A percentile compares a stretch with the other conserved stretches of the same genome.
Evolutionary conservation across 2,888 invertebrate genomes (phyloP).

Genomic region (Erebia ligea): DNA sequence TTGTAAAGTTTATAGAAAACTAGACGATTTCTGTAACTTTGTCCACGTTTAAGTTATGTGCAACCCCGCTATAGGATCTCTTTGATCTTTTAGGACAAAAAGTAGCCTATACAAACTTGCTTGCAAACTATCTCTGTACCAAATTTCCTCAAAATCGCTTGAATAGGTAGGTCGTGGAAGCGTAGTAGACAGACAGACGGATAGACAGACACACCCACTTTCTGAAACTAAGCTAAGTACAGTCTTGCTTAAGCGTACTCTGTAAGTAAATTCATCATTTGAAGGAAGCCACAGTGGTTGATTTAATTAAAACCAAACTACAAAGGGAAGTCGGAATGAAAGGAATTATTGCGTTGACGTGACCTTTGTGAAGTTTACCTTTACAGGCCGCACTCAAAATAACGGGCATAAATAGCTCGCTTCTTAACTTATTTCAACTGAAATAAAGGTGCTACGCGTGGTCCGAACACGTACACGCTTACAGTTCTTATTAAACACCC

Average conservation of each 20-base stretch:
- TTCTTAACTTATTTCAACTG: slow-evolving; percentile 12
- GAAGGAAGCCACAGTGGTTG: slow-evolving; percentile 2
- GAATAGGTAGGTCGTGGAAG: too few species aligned
- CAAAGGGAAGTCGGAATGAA: slow-evolving; percentile 10
- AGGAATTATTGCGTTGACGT: slow-evolving; percentile 17
- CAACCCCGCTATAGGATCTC: background rate
- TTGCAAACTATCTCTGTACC: too few species aligned
- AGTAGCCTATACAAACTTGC: too few species aligned
- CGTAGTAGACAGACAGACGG: too few species aligned
- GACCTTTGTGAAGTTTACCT: slow-evolving; percentile 13
- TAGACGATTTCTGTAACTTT: too few species aligned
- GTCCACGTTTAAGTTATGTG: background rate
- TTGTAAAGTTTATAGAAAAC: background rate
- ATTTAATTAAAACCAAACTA: slow-evolving; percentile 21
- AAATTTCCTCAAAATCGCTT: too few species aligned
- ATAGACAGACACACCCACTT: too few species aligned
- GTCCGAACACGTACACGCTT: background rate
- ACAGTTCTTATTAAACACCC: background rate
- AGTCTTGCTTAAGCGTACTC: background rate
- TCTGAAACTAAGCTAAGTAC: background rate
- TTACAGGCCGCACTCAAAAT: slow-evolving; percentile 1
- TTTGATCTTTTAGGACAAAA: too few species aligned
- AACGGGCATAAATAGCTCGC: slow-evolving; percentile 11
- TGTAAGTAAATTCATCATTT: too few species aligned
- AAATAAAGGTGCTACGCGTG: background rate